A percentile compares a stretch with the other conserved stretches of the same genome.
These are phyloP conservation scores for Pissodes strobi DNA, from an alignment of 1,140 invertebrate species.

Conservation along the genomic window DNA sequence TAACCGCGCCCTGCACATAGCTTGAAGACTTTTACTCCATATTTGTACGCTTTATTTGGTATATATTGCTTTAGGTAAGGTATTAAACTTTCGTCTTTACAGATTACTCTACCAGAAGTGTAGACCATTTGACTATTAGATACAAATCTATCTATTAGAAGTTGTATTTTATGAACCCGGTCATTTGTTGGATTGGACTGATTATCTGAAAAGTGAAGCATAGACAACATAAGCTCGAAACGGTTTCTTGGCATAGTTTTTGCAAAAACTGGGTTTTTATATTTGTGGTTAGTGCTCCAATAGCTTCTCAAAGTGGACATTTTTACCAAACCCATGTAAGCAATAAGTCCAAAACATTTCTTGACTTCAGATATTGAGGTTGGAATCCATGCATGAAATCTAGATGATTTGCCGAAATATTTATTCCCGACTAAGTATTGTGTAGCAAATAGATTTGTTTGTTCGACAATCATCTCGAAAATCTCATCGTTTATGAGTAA, in stretches of 20 bases:
- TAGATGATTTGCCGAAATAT: too few relatives aligned
- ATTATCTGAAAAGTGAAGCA: background rate
- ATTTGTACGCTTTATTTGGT: constrained; percentile 10
- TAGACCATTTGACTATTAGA: constrained; percentile 30
- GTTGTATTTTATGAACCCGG: background rate
- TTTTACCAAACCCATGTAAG: constrained; percentile 8
- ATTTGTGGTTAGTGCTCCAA: too few relatives aligned
- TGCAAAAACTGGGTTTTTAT: background rate
- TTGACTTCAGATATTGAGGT: too few relatives aligned
- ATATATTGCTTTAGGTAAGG: constrained; percentile 40
- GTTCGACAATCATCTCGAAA: too few relatives aligned
- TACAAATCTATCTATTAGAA: background rate
- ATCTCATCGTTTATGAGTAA: too few relatives aligned
- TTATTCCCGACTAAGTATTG: too few relatives aligned
- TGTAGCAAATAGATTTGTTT: too few relatives aligned
- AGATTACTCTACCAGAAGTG: constrained; percentile 6
- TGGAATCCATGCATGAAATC: too few relatives aligned
- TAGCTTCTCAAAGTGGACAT: too few relatives aligned
- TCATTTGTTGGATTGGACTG: background rate
- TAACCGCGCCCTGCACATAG: constrained; percentile 46
- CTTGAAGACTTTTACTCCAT: constrained; percentile 52
- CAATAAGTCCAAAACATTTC: background rate
- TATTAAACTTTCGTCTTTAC: constrained; percentile 47
- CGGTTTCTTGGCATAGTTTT: too few relatives aligned
- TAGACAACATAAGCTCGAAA: too few relatives aligned